A percentile compares a stretch with the other conserved stretches of the same genome.
These are phyloP conservation scores for Aegithalos caudatus DNA, from an alignment of 2,113 vertebrate species.

Conservation along the genomic window DNA sequence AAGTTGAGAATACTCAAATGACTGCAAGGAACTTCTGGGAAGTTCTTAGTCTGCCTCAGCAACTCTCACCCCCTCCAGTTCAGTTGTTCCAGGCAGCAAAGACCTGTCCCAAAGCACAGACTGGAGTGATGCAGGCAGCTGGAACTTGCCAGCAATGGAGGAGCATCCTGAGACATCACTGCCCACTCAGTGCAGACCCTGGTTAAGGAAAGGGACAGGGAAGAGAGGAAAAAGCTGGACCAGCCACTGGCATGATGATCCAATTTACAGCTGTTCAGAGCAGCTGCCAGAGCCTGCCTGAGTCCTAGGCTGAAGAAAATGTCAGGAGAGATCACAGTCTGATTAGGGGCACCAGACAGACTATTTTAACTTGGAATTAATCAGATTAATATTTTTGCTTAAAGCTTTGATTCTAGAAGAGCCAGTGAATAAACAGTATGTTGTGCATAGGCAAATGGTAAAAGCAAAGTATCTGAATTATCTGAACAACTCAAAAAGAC, in stretches of 20 bases:
- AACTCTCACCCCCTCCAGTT: neutral
- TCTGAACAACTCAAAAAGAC: neutral
- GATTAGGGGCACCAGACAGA: neutral
- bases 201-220: neutral
- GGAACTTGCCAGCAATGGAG: neutral
- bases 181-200: neutral
- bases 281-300: neutral
- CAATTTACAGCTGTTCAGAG: neutral
- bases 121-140: neutral
- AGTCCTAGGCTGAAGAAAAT: neutral
- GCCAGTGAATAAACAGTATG: neutral
- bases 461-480: neutral
- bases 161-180: neutral
- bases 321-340: neutral
- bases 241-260: accelerated
- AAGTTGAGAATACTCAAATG: neutral
- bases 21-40: neutral
- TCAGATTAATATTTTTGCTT: neutral
- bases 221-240: neutral
- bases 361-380: neutral
- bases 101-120: accelerated
- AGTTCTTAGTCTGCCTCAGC: neutral
- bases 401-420: neutral
- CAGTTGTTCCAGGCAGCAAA: neutral
- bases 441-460: neutral